phyloP scores from a whole-genome alignment of 2,113 vertebrate species.

The Thermophis baileyi region DNA sequence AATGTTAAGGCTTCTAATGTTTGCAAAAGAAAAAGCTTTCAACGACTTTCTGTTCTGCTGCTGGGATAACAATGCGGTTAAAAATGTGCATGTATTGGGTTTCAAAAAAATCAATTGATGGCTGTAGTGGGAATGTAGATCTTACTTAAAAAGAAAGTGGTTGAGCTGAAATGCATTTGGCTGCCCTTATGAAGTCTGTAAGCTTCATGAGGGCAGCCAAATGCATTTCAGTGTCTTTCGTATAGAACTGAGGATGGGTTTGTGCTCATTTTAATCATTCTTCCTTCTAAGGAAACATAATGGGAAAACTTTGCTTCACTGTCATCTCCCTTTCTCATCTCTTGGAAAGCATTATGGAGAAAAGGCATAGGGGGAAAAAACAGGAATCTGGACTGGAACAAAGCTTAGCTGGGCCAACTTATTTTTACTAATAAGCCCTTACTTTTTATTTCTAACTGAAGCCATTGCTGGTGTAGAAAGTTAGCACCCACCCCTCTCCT shows the following conservation, averaged over 20 bases:
- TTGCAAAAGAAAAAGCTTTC: neutral
- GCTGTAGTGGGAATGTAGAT: neutral
- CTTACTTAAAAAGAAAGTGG: neutral
- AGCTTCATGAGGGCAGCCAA: neutral
- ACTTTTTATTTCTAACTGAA: neutral
- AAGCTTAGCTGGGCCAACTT: neutral
- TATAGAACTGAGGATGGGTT: neutral
- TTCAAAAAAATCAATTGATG: neutral
- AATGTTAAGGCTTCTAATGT: neutral
- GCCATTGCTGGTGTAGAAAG: neutral
- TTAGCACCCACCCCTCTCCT: no score
- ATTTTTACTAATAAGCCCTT: neutral
- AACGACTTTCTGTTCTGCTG: neutral
- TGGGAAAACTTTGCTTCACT: neutral
- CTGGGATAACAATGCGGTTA: neutral
- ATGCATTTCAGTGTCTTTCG: neutral
- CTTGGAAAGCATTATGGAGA: neutral
- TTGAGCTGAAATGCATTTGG: neutral
- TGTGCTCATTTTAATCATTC: neutral
- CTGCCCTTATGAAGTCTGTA: neutral
- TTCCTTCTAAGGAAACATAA: neutral
- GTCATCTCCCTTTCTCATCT: neutral
- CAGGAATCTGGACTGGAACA: neutral
- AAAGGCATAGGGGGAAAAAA: neutral
- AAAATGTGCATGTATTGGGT: neutral